Evolutionary conservation across 2,113 vertebrate genomes (phyloP).

Genomic region (Dipodomys spectabilis): DNA sequence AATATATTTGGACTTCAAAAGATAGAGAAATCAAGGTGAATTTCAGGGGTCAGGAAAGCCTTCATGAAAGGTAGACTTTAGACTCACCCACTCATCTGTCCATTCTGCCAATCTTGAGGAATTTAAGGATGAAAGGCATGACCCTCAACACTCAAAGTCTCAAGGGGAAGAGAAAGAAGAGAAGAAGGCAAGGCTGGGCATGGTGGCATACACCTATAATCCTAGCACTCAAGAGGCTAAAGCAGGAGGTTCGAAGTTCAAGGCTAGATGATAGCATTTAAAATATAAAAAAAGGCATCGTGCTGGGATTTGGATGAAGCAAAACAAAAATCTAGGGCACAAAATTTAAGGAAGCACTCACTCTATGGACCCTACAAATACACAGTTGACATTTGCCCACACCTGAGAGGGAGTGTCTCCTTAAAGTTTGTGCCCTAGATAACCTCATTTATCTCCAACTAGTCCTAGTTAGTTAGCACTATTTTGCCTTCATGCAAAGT

Average conservation of each 20-base stretch:
- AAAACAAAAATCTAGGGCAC: background rate
- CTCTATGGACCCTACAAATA: background rate
- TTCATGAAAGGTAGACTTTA: constrained; percentile 5
- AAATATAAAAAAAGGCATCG: no score
- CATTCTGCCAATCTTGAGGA: background rate
- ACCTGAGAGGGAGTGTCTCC: background rate
- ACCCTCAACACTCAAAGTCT: background rate
- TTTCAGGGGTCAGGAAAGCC: background rate
- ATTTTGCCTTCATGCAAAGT: background rate
- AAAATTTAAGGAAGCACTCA: constrained; percentile 2
- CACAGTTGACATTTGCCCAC: background rate
- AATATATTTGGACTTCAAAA: background rate
- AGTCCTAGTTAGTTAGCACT: background rate
- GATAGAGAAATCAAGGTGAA: background rate
- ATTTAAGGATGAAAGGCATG: background rate
- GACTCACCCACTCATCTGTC: background rate
- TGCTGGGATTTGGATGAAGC: background rate
- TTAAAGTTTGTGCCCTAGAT: background rate
- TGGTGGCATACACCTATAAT: no score
- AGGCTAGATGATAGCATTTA: background rate
- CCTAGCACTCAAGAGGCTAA: no score
- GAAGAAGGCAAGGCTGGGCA: background rate
- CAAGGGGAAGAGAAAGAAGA: background rate
- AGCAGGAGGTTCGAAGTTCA: no score
- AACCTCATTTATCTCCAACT: background rate